phyloP scores from a whole-genome alignment of 2,797 vertebrate genomes.

The Tapirus indicus region DNA sequence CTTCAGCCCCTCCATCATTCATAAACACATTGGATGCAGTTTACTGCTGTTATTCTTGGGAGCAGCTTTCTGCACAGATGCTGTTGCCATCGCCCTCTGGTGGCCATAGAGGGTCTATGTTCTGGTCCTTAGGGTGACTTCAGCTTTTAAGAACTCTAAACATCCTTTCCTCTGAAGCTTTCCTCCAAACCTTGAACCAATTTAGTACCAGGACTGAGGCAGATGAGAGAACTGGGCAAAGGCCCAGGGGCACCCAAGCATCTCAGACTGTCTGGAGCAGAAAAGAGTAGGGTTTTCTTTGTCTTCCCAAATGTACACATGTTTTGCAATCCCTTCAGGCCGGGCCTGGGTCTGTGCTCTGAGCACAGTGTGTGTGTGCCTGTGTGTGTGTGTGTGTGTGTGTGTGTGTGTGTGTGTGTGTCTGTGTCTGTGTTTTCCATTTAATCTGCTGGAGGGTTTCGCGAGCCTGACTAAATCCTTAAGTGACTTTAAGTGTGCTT shows the following conservation, averaged over 20 bases:
- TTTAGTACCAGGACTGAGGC: constrained; percentile 80
- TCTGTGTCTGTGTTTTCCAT: neutral
- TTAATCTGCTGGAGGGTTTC: constrained; percentile 26
- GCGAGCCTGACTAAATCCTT: constrained; percentile 8
- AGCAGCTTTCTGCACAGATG: constrained; percentile 16
- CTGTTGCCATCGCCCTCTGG: constrained; percentile 87
- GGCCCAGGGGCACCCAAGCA: constrained; percentile 76
- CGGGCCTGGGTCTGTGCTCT: constrained; percentile 45
- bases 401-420: neutral
- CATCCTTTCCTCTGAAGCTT: constrained; percentile 75
- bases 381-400: neutral
- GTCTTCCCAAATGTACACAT: constrained; percentile 60
- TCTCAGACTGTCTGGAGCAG: constrained; percentile 78
- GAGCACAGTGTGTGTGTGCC: neutral
- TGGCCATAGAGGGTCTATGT: constrained; percentile 70
- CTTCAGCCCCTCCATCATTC: constrained; percentile 32
- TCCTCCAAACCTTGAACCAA: constrained; percentile 82
- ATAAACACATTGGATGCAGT: constrained; percentile 55
- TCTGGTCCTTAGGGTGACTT: constrained; percentile 71
- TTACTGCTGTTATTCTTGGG: constrained; percentile 67
- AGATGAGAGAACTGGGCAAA: constrained; percentile 78
- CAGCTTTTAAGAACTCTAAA: constrained; percentile 80
- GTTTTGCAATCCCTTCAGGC: constrained; percentile 59
- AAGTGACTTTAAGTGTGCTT: constrained; percentile 25
- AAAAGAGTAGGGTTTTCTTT: constrained; percentile 68